phyloP scores from a whole-genome alignment of 1,140 invertebrate genomes.

The Camponotus floridanus region DNA sequence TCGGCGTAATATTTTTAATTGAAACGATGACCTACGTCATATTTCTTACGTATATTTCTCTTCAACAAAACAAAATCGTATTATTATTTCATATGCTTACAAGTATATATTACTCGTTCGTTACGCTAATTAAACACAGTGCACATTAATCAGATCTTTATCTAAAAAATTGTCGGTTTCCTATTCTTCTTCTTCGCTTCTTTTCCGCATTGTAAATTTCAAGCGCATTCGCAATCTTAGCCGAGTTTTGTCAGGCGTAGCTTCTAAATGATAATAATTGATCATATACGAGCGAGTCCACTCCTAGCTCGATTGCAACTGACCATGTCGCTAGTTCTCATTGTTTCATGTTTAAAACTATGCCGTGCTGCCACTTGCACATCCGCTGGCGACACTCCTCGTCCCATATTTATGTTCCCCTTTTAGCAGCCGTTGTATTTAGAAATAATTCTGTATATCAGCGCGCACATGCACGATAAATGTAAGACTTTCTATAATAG shows the following conservation, averaged over 20 bases:
- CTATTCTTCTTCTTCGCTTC: background rate
- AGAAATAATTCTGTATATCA: constrained; percentile 23
- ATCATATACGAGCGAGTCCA: constrained; percentile 71
- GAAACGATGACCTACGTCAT: background rate
- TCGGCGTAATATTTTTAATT: constrained; percentile 25
- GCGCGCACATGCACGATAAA: background rate
- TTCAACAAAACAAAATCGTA: constrained; percentile 15
- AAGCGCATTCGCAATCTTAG: constrained; percentile 23
- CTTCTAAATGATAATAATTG: constrained; percentile 66
- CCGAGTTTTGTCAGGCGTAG: constrained; percentile 30
- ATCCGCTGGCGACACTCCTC: constrained; percentile 42
- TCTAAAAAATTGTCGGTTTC: constrained; percentile 34
- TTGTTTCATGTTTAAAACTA: constrained; percentile 68
- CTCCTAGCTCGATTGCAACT: constrained; percentile 70
- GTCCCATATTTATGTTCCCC: constrained; percentile 50
- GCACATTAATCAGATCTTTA: constrained; percentile 49
- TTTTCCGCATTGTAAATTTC: constrained; percentile 17
- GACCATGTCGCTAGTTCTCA: constrained; percentile 69
- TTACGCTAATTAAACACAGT: constrained; percentile 57
- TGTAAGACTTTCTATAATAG: background rate
- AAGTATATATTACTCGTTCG: constrained; percentile 30
- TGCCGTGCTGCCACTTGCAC: constrained; percentile 35
- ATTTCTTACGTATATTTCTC: background rate
- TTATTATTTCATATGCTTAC: constrained; percentile 8
- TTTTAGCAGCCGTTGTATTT: constrained; percentile 47